Base-by-base conservation (phyloP, 1,140 invertebrate genomes). In the Neodiprion virginianus region DNA sequence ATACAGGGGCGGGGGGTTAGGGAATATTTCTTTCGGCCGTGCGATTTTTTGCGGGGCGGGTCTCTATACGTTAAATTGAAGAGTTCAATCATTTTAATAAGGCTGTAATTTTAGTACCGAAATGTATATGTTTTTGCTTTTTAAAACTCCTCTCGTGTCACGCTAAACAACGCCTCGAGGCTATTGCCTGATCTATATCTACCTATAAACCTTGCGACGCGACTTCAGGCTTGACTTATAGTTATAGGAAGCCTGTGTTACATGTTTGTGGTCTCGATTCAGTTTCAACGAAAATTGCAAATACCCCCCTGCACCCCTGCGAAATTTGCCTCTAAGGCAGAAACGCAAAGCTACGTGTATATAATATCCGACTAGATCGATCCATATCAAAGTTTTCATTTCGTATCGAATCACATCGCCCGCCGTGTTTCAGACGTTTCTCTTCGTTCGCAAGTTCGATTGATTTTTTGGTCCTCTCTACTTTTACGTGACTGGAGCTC, bases 1-100 rank as follows among this genome's bases (percentile, higher is more conserved):
- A 85, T 87, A 86, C 82, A 86, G 79, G 73, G 75, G 76, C 76
- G 78, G 74, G 11, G 11, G 72, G 77, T 21, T n/a, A 17, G 73
- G 61, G 70, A 75, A 73, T 74, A 75, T 81, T 78, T 81, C 77
- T 80, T 77, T 72, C 77, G 72, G 79, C 78, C 72, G 67, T 76
- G 74, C 81, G 53, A 61, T 61, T 40, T 40, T 40, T 61, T 14
- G 4, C 53, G 53, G 53, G 53, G 53, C 11, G 53, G 11, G n/a
- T 17, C n/a, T 14, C 53, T 61, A 61, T 61, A 61, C 53, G 53
- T 17, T 61, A 61, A 61, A 61, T 61, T 61, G 53, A 61, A 61
- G 53, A 61, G 53, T 61, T 61, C n/a, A 61, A 61, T 61, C 28
- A 40, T 61, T 61, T 61, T 17, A 17, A 14, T 61, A 61, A 61